Evolutionary conservation across 2,113 vertebrate genomes (phyloP), one percentile per base, ranked within the genome.

Genomic region (Channa argus): DNA sequence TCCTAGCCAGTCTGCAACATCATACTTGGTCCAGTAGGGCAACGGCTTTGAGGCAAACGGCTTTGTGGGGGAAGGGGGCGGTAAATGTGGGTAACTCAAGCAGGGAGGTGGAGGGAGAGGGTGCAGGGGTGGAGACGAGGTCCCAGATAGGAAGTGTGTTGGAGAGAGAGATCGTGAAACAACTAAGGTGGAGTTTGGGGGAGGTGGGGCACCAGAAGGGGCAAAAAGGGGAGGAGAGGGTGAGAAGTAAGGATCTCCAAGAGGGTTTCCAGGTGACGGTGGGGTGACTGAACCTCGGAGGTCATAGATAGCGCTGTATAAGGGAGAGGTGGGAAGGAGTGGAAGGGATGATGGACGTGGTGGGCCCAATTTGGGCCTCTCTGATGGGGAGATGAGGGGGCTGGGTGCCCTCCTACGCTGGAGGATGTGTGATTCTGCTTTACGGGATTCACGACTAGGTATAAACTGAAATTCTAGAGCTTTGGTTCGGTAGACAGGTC

Each of bases 11-110:
- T 98, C 97, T 0, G 97, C 97, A 55, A 98, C 97, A 5, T 98
- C 97, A 6, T 96, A 97, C 93, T 98, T 98, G 94, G 94, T 97
- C 97, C 97, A 97, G 90, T 97, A 97, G 76, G 95, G 95, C 85
- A 97, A 89, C 13, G 96, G 97, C 88, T 98, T 98, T 60, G 96
- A 94, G 41, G 96, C 95, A 33, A 98, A 98, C 0, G 97, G 96
- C 90, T 98, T 98, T 63, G 95, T 95, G 24, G 96, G 95, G 60
- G 96, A 94, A 6, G 96, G 93, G 50, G 95, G 92, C 4, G 94
- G 91, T 74, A 96, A 79, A 47, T 97, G 95, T 77, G 96, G 93
- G 92, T 96, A 93, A 91, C 95, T 93, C 88, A 95, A 84, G 90
- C 96, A 94, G 63, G 95, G 71, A 78, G 95, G 90, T 15, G 94